These are phyloP conservation scores for Ctenodactylus gundi DNA, from an alignment of 2,113 vertebrate species.

Conservation along the genomic window DNA sequence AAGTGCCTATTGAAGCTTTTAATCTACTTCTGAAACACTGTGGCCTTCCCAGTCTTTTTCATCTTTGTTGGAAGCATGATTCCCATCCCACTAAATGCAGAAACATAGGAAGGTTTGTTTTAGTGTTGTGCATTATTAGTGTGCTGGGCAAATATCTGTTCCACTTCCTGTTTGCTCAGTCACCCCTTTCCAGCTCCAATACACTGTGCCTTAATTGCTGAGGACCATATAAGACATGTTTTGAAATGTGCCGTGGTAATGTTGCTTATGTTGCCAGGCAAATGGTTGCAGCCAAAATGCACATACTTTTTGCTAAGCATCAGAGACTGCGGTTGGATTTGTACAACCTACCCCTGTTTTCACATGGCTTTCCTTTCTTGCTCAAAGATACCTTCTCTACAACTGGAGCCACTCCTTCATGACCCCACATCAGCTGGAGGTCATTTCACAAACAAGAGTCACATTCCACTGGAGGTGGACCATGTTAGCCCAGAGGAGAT, in stretches of 20 bases:
- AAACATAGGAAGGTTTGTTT: background rate
- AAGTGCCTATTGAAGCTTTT: background rate
- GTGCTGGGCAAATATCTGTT: background rate
- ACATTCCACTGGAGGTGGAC: background rate
- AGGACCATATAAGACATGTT: background rate
- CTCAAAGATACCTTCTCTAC: background rate
- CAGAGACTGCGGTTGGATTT: background rate
- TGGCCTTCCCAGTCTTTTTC: background rate
- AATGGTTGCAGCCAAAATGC: background rate
- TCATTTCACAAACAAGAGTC: background rate
- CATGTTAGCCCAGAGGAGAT: background rate
- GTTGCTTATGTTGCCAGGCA: background rate
- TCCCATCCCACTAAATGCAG: background rate
- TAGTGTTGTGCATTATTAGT: background rate
- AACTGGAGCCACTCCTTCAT: background rate
- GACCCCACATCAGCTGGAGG: background rate
- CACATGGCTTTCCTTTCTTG: background rate
- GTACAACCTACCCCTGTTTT: background rate
- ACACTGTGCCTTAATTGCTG: background rate
- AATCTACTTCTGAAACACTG: background rate
- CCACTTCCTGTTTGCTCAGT: background rate
- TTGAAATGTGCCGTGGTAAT: background rate
- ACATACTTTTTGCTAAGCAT: background rate
- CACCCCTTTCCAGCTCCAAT: background rate
- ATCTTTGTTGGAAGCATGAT: background rate